Evolutionary conservation across 2,888 invertebrate species (phyloP), one percentile per base, ranked within the genome.

Genomic region (Cosmorhoe ocellata): DNA sequence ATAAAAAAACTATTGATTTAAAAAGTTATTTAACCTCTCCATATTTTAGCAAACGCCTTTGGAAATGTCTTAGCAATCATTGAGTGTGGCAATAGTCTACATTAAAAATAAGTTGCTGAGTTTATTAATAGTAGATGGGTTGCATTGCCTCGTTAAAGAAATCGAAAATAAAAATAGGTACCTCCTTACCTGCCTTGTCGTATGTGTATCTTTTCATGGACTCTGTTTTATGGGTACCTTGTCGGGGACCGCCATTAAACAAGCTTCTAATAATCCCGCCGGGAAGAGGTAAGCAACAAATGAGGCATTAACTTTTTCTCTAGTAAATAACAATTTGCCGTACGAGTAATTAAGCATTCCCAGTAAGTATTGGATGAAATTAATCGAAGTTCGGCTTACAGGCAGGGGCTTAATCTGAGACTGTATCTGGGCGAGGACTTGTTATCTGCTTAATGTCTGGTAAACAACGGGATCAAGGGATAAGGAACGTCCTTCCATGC

Each of bases 371-470:
- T 87, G 86, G 87, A 84, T 84, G 84, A 88, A 88, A 89, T 89
- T 88, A 89, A 88, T 89, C 89, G 89, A 89, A 89, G 83, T 85
- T 80, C 75, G 87, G 89, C 85, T 89, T 89, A 89, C 79, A 78
- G 78, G 77, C 76, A 82, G 76, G 76, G 81, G 85, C 79, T 81
- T 89, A 89, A 88, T 89, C 88, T 88, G 81, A 81, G 81, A 80
- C 79, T 81, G 81, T 87, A 88, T 89, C 87, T 76, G 84, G 80
- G 85, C 87, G 87, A 79, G 84, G 89, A 89, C 84, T 89, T 86
- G 89, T 88, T 90, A 91, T 91, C 91, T 90, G 91, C 84, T 91
- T 90, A 91, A 91, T 90, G 91, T 90, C 90, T 91, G 91, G 90
- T 91, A 90, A 90, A 90, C 90, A 91, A 90, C 88, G 77, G 90